A percentile compares a stretch with the other conserved stretches of the same genome.
Conservation (phyloP, 1,140 invertebrate species). For the Lethocerus indicus region DNA sequence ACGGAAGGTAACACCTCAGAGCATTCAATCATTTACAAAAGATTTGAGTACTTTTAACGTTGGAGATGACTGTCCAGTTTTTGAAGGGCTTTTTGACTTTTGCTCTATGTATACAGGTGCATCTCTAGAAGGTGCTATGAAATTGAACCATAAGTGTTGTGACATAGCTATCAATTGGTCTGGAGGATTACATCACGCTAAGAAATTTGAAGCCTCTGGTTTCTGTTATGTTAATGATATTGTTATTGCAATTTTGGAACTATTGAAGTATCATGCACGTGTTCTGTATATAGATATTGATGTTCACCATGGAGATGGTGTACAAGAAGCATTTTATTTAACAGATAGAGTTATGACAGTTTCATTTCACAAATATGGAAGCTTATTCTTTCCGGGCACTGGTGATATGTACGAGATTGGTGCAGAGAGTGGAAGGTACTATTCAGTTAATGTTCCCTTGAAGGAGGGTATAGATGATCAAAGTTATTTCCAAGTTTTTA, state of each 20-base stretch:
- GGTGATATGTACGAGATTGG: constrained; percentile 98
- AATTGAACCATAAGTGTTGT: constrained; percentile 81
- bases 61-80: constrained; percentile 97
- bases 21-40: constrained; percentile 87
- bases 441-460: constrained; percentile 91
- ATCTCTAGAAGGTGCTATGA: constrained; percentile 86
- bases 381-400: constrained; percentile 95
- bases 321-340: constrained; percentile 97
- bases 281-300: constrained; percentile 99
- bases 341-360: constrained; percentile 99
- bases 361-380: constrained; percentile 97
- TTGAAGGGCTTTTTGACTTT: constrained; percentile 97
- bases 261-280: constrained; percentile 86
- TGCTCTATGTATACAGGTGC: constrained; percentile 96
- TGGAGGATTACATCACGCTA: constrained; percentile 96
- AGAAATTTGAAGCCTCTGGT: constrained; percentile 96
- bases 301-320: constrained; percentile 98
- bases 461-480: constrained; percentile 93
- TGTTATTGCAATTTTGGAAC: constrained; percentile 91
- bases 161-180: constrained; percentile 99
- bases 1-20: constrained; percentile 87
- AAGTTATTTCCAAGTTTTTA: constrained; percentile 85
- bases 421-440: constrained; percentile 80
- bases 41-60: constrained; percentile 90
- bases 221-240: constrained; percentile 99